Base-by-base conservation (phyloP, 2,888 invertebrate genomes). In the Chesias legatella region DNA sequence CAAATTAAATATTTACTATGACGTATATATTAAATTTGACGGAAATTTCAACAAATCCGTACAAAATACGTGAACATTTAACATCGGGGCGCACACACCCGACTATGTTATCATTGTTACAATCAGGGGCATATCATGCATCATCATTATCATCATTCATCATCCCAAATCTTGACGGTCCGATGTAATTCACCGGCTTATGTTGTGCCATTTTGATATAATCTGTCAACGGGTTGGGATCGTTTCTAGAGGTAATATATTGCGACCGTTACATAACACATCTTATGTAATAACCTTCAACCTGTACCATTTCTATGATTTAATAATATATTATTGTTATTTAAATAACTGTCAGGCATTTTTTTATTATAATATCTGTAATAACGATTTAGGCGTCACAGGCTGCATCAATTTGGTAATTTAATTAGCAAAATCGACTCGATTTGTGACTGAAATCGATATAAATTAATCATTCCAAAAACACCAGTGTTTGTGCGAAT, bases 91-190 rank as follows among this genome's bases (percentile, higher is more conserved):
- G 20, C 32, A 39, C 47, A 10, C 27, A 43, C 37, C n/a, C 55
- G 69, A 71, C 69, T 67, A 51, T 39, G 48, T 73, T 80, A 79
- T 79, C 55, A 61, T 67, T 62, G 64, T 42, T 51, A 60, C 63
- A 67, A 67, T 67, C 69, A 58, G 59, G 61, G 56, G 53, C 65
- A 45, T 62, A 63, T 69, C 62, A 69, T 84, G 68, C 59, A 83
- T 81, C 80, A 84, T 80, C 73, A 74, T 84, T 64, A 82, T 81
- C 82, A 83, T 81, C 75, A 76, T 86, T 66, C 78, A 85, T 86
- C 85, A 83, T 69, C 65, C 35, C 46, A 61, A 68, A 65, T 68
- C 69, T 79, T 76, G 79, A 79, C 83, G 72, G 26, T 34, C 67
- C 64, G 58, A 54, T 57, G 56, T 54, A 47, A 59, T 63, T 53